Evolutionary conservation across 2,113 vertebrate genomes (phyloP).

Genomic region (Otis tarda): DNA sequence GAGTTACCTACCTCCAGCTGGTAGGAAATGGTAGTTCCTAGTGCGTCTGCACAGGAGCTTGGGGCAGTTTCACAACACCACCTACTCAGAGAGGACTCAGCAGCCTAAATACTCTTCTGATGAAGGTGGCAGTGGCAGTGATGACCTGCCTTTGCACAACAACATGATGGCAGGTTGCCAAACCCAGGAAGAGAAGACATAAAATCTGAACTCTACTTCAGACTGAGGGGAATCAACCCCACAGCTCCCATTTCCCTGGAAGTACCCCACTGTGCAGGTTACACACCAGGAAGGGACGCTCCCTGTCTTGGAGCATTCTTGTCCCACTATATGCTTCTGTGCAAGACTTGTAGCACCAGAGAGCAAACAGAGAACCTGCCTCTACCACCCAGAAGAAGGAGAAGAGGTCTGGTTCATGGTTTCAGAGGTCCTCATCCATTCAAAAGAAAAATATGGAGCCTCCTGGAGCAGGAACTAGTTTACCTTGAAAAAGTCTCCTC

Average conservation of each 20-base stretch:
- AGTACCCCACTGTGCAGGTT: neutral
- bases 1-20: neutral
- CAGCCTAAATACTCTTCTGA: neutral
- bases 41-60: neutral
- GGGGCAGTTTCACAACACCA: neutral
- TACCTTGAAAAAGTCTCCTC: neutral
- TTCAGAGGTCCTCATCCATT: neutral
- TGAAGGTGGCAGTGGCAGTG: fast-evolving
- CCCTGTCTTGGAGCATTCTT: neutral
- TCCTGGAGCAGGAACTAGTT: neutral
- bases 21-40: neutral
- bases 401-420: neutral
- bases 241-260: neutral
- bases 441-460: neutral
- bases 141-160: neutral
- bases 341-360: neutral
- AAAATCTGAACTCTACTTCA: neutral
- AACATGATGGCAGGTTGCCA: neutral
- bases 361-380: neutral
- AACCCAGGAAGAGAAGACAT: neutral
- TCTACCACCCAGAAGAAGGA: neutral
- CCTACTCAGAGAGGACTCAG: neutral
- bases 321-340: neutral
- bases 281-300: neutral
- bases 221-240: neutral